Conservation (phyloP, 1,140 invertebrate species). For the Theocolax elegans region DNA sequence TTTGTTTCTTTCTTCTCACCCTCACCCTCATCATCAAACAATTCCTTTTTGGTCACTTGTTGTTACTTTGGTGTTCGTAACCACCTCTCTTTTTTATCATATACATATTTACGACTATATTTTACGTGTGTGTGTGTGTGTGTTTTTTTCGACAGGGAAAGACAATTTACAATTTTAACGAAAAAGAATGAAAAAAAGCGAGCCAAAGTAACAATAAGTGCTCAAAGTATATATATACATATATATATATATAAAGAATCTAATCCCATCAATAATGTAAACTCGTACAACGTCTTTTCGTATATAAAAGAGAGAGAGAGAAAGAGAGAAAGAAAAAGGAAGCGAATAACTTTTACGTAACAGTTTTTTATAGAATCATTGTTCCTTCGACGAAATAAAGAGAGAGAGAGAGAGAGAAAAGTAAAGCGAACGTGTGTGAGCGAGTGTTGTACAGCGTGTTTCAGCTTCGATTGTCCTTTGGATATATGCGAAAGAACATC, state of each 20-base stretch:
- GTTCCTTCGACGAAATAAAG: conserved; percentile 52
- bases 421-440: conserved; percentile 43
- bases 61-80: conserved; percentile 4
- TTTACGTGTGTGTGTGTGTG: no score
- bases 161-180: no score
- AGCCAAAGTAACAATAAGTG: background rate
- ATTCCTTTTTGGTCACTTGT: background rate
- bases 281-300: conserved; percentile 61
- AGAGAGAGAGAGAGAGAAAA: background rate
- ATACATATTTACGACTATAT: conserved; percentile 6
- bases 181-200: background rate
- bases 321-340: no score
- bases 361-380: conserved; percentile 46
- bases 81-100: no score
- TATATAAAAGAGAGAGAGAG: no score
- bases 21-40: no score
- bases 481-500: conserved; percentile 15
- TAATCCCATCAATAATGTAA: no score
- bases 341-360: conserved; percentile 27
- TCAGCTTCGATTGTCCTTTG: conserved; percentile 58
- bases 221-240: no score
- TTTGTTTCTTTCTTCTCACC: no score
- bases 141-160: no score
- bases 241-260: no score
- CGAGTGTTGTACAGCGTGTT: conserved; percentile 50